These are phyloP conservation scores for Drosophila fulvimacula DNA, from an alignment of 2,888 invertebrate species.

Conservation along the genomic window DNA sequence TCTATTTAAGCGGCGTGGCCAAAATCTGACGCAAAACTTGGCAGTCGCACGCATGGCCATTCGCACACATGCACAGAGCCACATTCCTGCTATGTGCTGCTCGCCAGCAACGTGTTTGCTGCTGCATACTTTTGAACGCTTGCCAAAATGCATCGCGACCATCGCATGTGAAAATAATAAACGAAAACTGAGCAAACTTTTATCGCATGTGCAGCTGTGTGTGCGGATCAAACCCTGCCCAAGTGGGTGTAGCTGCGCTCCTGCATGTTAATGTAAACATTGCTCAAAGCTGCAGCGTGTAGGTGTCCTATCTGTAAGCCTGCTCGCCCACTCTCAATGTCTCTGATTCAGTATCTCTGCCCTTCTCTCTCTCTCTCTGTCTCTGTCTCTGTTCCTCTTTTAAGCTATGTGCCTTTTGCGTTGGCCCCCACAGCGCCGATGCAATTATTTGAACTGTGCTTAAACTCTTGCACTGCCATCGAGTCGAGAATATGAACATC, in stretches of 20 bases:
- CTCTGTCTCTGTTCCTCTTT: neutral
- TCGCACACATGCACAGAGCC: neutral
- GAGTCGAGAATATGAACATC: conserved; percentile 38
- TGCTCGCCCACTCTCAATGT: neutral
- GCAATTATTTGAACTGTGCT: conserved; percentile 64
- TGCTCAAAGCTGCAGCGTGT: conserved; percentile 52
- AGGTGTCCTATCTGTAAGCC: conserved; percentile 51
- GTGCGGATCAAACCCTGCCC: neutral
- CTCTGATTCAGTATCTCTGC: neutral
- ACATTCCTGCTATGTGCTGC: conserved; percentile 13
- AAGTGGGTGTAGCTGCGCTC: conserved; percentile 45
- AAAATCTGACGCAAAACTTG: conserved; percentile 62
- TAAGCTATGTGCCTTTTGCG: conserved; percentile 31
- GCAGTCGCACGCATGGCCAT: conserved; percentile 35
- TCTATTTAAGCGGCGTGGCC: conserved; percentile 45
- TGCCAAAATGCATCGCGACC: conserved; percentile 56
- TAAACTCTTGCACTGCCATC: conserved; percentile 53
- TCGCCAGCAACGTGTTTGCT: conserved; percentile 31
- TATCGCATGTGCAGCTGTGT: conserved; percentile 29
- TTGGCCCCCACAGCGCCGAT: conserved; percentile 42
- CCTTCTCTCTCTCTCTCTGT: neutral
- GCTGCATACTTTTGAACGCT: conserved; percentile 51
- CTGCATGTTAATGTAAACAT: conserved; percentile 67
- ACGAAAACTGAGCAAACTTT: conserved; percentile 26
- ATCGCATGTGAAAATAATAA: conserved; percentile 44